Percentiles rank a stretch among this genome's conserved stretches.
phyloP scores from a whole-genome alignment of 1,140 invertebrate genomes.

The Formica exsecta region DNA sequence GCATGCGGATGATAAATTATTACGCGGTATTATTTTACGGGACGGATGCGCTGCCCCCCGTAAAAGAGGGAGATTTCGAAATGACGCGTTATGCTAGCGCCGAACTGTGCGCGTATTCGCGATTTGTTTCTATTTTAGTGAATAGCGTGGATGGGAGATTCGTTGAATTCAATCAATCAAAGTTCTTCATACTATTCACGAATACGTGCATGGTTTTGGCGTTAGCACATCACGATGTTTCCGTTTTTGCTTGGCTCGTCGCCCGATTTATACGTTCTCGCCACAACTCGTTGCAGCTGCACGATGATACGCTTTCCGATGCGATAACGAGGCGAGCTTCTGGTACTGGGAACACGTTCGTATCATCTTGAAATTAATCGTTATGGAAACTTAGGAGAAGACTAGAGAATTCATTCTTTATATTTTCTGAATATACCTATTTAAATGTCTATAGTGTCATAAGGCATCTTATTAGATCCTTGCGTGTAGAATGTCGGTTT shows the following conservation, averaged over 20 bases:
- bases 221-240: neutral
- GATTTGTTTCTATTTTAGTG: too few species aligned
- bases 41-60: slow-evolving; percentile 25
- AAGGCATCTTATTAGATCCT: neutral
- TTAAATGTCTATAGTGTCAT: neutral
- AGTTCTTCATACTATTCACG: too few species aligned
- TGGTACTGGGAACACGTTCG: neutral
- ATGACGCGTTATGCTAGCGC: slow-evolving; percentile 46
- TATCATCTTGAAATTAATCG: slow-evolving; percentile 10
- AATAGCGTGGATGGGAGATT: too few species aligned
- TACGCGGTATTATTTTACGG: slow-evolving; percentile 37
- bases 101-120: slow-evolving; percentile 9
- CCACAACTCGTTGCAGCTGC: slow-evolving; percentile 14
- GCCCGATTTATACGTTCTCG: slow-evolving; percentile 61
- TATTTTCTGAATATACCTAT: neutral
- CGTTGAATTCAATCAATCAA: too few species aligned
- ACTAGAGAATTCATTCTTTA: neutral
- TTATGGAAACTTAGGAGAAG: neutral
- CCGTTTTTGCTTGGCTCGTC: slow-evolving; percentile 58
- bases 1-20: slow-evolving; percentile 62
- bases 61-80: slow-evolving; percentile 67
- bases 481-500: neutral
- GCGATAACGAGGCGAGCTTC: slow-evolving; percentile 30
- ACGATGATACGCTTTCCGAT: neutral
- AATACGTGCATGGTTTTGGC: too few species aligned